These are phyloP conservation scores for Prunella fulvescens DNA, from an alignment of 2,113 vertebrate species.

Conservation along the genomic window DNA sequence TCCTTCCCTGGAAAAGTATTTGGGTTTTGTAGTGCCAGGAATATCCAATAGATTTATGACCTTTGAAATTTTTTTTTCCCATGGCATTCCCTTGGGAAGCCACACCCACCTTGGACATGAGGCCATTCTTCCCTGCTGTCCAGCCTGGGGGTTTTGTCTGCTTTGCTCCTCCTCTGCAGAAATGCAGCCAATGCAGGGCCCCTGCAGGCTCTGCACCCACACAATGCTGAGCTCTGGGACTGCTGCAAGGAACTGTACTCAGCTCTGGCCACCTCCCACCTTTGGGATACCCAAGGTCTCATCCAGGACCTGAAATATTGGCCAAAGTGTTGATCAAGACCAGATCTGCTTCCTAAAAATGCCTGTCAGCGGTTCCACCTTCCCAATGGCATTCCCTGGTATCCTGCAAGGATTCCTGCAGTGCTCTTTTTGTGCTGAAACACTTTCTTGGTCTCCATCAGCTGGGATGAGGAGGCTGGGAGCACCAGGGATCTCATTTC, in stretches of 20 bases:
- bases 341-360: not conserved
- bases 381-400: fast-evolving
- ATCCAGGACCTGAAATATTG: not conserved
- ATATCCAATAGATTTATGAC: not conserved
- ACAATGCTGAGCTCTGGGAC: not conserved
- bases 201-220: not conserved
- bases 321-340: not conserved
- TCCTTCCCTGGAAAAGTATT: not conserved
- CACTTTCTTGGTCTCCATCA: not conserved
- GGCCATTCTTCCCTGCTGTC: not conserved
- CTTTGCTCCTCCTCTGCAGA: not conserved
- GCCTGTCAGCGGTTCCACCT: not conserved
- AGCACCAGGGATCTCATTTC: not conserved
- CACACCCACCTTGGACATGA: fast-evolving
- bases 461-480: not conserved
- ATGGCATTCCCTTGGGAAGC: not conserved
- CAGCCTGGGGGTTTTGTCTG: not conserved
- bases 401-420: not conserved
- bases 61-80: not conserved
- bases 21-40: not conserved
- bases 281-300: not conserved
- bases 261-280: not conserved
- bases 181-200: not conserved
- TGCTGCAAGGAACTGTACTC: not conserved
- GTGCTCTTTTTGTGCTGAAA: not conserved